phyloP scores from a whole-genome alignment of 2,113 vertebrate species.

The Uria aalge region DNA sequence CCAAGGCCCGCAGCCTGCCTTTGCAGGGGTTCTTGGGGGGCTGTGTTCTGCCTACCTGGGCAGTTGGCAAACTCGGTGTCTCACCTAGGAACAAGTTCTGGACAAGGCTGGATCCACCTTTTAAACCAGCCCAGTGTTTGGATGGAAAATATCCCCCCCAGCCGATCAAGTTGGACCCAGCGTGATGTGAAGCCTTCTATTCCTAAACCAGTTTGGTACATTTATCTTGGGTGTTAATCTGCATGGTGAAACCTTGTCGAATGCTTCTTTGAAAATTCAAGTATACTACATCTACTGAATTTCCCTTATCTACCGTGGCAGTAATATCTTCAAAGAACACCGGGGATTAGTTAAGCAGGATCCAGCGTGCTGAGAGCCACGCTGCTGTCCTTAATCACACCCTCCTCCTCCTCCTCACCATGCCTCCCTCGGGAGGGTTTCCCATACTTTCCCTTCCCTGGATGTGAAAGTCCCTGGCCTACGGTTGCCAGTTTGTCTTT shows the following conservation, averaged over 20 bases:
- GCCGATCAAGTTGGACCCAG: accelerated
- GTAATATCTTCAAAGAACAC: neutral
- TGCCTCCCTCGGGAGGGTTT: neutral
- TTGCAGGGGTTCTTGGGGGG: neutral
- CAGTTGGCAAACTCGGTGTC: neutral
- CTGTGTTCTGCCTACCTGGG: neutral
- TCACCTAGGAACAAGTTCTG: neutral
- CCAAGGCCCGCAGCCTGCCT: accelerated
- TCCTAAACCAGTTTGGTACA: neutral
- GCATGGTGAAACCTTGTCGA: neutral
- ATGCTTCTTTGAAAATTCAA: neutral
- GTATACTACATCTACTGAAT: neutral
- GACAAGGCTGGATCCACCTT: neutral
- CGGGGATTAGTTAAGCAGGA: neutral
- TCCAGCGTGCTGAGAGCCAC: neutral
- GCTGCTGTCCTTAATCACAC: neutral
- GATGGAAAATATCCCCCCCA: neutral
- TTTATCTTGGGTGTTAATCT: neutral
- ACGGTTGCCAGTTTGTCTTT: neutral
- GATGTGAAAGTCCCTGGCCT: neutral
- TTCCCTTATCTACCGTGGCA: neutral
- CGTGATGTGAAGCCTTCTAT: neutral
- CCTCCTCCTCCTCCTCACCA: neutral
- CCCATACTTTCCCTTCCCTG: neutral
- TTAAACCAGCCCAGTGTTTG: too few relatives aligned